phyloP scores from a whole-genome alignment of 2,888 invertebrate species.

The Nesidiocoris tenuis region DNA sequence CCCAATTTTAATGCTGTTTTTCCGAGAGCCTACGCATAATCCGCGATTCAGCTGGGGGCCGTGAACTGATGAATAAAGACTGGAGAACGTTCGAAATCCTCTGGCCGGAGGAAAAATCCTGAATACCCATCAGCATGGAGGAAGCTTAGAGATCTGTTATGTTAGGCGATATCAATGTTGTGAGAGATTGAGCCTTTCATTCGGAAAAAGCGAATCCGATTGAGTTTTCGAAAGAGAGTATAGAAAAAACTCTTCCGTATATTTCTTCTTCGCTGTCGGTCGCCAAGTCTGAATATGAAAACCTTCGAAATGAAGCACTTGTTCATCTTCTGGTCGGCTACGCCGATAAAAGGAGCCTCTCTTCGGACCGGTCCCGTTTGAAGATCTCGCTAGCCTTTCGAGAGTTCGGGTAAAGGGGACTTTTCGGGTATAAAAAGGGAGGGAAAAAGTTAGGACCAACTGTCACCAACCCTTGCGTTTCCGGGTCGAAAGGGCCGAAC shows the following conservation, averaged over 20 bases:
- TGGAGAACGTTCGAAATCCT: neutral
- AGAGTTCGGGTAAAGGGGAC: neutral
- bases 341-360: constrained; percentile 16
- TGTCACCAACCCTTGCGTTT: constrained; percentile 15
- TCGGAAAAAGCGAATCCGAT: constrained; percentile 27
- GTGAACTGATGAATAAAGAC: neutral
- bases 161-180: constrained; percentile 29
- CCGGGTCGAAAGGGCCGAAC: too few species aligned
- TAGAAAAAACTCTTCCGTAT: neutral
- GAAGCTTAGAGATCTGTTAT: neutral
- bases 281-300: neutral
- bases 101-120: neutral
- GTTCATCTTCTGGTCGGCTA: constrained; percentile 33
- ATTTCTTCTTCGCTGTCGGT: constrained; percentile 1
- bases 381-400: neutral
- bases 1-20: too few species aligned
- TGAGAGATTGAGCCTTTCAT: constrained; percentile 21
- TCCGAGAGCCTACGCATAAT: neutral
- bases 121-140: neutral
- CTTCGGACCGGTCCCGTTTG: neutral
- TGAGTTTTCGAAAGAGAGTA: constrained; percentile 1
- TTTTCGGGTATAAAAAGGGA: neutral
- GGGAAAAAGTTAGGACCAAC: constrained; percentile 11
- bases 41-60: neutral
- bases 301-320: constrained; percentile 32